These are phyloP conservation scores for Myotis planiceps DNA, from an alignment of 2,797 vertebrate species.

Conservation along the genomic window DNA sequence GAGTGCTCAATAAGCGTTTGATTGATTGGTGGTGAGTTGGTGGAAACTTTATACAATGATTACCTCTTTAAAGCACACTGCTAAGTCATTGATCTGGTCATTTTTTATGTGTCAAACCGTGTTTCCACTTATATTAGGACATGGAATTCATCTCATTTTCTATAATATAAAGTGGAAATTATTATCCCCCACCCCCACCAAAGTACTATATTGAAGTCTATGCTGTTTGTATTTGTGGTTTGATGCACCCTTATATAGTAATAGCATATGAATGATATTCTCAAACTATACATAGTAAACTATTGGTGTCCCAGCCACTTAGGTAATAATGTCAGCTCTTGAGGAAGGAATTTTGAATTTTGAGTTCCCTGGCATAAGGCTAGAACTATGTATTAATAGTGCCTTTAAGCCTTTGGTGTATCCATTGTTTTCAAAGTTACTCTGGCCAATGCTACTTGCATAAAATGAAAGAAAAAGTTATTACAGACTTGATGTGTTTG, in stretches of 20 bases:
- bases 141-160: conserved; percentile 30
- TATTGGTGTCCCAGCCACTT: not conserved
- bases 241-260: not conserved
- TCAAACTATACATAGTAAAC: not conserved
- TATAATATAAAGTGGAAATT: not conserved
- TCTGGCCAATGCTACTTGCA: not conserved
- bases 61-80: not conserved
- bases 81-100: not conserved
- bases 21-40: conserved; percentile 46
- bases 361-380: not conserved
- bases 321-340: not conserved
- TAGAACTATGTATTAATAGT: not conserved
- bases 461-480: conserved; percentile 20
- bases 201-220: not conserved
- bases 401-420: not conserved
- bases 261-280: not conserved
- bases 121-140: not conserved
- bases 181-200: not conserved
- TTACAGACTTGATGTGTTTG: not conserved
- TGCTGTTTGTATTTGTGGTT: not conserved
- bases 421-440: not conserved
- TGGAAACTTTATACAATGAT: conserved; percentile 34
- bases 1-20: conserved; percentile 21
- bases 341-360: not conserved
- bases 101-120: conserved; percentile 50